Evolutionary conservation across 2,888 invertebrate genomes (phyloP).

Genomic region (Phytoseiulus persimilis): DNA sequence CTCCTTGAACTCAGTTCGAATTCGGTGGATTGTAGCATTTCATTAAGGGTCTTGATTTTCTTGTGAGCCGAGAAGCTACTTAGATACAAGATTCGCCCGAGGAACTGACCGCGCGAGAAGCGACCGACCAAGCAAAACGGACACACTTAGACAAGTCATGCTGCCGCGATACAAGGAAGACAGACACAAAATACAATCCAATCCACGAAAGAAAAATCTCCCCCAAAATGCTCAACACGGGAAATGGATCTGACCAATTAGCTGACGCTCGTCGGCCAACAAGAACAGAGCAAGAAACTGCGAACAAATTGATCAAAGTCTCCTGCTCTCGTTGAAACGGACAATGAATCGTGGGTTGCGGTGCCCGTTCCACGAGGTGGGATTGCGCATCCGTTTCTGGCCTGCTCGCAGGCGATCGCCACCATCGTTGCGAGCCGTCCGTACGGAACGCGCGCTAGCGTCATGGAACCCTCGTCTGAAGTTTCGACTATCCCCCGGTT

Average conservation of each 20-base stretch:
- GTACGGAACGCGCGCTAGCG: too few relatives aligned
- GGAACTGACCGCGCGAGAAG: neutral
- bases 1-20: neutral
- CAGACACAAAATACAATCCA: neutral
- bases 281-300: neutral
- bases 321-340: neutral
- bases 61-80: neutral
- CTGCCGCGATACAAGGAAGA: neutral
- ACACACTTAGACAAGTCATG: neutral
- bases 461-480: too few relatives aligned
- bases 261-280: neutral
- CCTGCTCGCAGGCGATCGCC: neutral
- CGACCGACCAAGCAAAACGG: neutral
- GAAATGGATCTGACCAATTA: neutral
- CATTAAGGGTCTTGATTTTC: neutral
- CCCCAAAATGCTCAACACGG: neutral
- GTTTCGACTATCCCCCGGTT: too few relatives aligned
- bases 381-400: neutral
- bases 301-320: neutral
- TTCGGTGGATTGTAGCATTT: neutral
- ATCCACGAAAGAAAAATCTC: neutral
- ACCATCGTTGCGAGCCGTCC: neutral
- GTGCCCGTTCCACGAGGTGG: neutral
- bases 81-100: neutral
- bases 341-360: neutral